Conservation (phyloP, 2,797 vertebrate species). For the Malacoctenus gilli region DNA sequence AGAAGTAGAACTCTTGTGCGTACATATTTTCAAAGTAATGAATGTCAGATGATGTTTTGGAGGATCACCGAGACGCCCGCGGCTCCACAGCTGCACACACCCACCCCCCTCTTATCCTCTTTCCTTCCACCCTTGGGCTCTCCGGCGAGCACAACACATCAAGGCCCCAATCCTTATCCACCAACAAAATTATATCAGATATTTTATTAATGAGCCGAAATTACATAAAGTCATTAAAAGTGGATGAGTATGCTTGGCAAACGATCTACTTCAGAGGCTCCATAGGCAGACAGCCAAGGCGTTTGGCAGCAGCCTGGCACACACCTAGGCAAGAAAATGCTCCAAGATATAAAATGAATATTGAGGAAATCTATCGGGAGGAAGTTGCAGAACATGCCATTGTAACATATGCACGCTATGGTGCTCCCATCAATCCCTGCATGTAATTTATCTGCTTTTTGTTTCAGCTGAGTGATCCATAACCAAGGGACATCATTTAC, state of each 20-base stretch:
- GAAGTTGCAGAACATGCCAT: slow-evolving; percentile 15
- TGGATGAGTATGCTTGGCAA: slow-evolving; percentile 74
- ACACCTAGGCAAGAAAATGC: slow-evolving; percentile 57
- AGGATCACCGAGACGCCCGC: slow-evolving; percentile 58
- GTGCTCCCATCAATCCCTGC: slow-evolving; percentile 1
- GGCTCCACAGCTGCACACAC: slow-evolving; percentile 68
- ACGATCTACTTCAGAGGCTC: slow-evolving; percentile 57
- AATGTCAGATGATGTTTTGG: slow-evolving; percentile 69
- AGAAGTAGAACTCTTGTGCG: slow-evolving; percentile 50
- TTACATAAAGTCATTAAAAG: slow-evolving; percentile 83
- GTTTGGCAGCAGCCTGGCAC: slow-evolving; percentile 58
- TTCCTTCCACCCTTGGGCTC: slow-evolving; percentile 55
- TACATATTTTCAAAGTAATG: slow-evolving; percentile 64
- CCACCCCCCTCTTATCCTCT: slow-evolving; percentile 41
- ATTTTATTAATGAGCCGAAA: slow-evolving; percentile 79
- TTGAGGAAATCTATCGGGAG: slow-evolving; percentile 19
- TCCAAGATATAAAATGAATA: slow-evolving; percentile 26
- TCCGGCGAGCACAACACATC: slow-evolving; percentile 63
- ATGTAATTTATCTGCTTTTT: slow-evolving; percentile 37
- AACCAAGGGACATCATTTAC: slow-evolving; percentile 31
- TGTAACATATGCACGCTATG: slow-evolving; percentile 22
- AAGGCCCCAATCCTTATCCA: slow-evolving; percentile 67
- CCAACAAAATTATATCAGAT: slow-evolving; percentile 74
- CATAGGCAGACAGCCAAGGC: slow-evolving; percentile 59
- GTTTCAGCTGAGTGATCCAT: slow-evolving; percentile 29